Conservation (phyloP, 2,113 vertebrate genomes). For the Physeter macrocephalus region DNA sequence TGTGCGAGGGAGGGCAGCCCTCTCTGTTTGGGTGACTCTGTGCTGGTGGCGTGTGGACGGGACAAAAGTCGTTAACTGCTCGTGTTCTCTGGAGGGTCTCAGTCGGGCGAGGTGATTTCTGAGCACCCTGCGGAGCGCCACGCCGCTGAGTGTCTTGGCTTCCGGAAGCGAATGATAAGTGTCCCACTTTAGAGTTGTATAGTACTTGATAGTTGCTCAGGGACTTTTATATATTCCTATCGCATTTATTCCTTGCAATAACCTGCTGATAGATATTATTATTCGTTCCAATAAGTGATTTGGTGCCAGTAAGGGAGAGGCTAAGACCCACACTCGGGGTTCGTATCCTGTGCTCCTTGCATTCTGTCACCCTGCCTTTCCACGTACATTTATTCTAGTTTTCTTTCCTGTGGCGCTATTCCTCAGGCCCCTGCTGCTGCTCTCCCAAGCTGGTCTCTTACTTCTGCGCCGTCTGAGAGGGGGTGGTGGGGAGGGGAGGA, state of each 20-base stretch:
- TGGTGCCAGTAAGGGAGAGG: neutral
- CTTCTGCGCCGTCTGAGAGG: neutral
- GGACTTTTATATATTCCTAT: neutral
- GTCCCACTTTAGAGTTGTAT: accelerated
- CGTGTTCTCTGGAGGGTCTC: neutral
- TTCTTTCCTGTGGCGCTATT: neutral
- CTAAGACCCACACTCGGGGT: neutral
- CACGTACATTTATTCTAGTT: neutral
- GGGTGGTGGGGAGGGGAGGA: neutral
- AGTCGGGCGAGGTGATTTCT: neutral
- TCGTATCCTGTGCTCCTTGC: neutral
- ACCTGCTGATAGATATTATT: neutral
- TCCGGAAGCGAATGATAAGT: accelerated
- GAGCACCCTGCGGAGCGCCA: accelerated
- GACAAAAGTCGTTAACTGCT: neutral
- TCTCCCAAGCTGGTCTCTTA: neutral
- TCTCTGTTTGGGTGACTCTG: neutral
- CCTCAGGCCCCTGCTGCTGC: neutral
- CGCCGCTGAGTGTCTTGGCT: neutral
- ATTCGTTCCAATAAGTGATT: neutral
- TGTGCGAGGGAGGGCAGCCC: neutral
- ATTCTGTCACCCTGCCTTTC: neutral
- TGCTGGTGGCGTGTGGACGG: neutral
- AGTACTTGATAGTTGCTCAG: neutral
- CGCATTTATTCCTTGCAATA: neutral